These are phyloP conservation scores for Leptura quadrifasciata DNA, from an alignment of 2,888 invertebrate genomes.

Conservation along the genomic window DNA sequence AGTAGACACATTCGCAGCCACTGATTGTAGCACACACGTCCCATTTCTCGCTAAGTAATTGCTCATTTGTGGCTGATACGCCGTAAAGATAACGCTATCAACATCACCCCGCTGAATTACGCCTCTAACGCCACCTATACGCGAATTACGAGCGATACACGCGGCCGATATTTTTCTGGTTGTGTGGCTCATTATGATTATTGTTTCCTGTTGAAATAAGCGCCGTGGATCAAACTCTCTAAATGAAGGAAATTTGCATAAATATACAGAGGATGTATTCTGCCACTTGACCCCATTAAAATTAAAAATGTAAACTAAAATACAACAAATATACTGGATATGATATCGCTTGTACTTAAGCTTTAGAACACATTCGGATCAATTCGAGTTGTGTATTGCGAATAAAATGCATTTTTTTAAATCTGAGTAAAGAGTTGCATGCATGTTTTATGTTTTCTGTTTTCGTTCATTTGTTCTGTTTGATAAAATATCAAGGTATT, in stretches of 20 bases:
- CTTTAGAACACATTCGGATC: too few species aligned
- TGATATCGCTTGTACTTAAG: too few species aligned
- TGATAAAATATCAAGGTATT: too few species aligned
- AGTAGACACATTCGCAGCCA: slow-evolving; percentile 47
- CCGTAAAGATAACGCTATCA: slow-evolving; percentile 61
- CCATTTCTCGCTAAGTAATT: slow-evolving; percentile 66
- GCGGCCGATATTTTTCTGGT: neutral
- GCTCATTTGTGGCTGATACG: slow-evolving; percentile 67
- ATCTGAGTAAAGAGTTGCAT: too few species aligned
- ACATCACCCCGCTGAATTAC: slow-evolving; percentile 48
- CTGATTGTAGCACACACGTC: slow-evolving; percentile 56
- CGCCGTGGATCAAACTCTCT: neutral
- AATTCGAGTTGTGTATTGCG: too few species aligned
- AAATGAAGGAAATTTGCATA: neutral
- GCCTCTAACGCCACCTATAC: slow-evolving; percentile 22
- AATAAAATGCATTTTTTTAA: too few species aligned
- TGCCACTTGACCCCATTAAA: too few species aligned
- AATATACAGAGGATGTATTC: too few species aligned
- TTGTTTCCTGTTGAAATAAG: neutral
- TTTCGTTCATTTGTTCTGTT: too few species aligned
- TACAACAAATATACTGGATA: too few species aligned
- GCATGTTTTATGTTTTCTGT: too few species aligned
- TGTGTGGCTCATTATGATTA: neutral
- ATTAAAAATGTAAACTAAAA: too few species aligned
- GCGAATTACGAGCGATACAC: slow-evolving; percentile 1